phyloP scores from a whole-genome alignment of 2,113 vertebrate species.

The Myodes glareolus region DNA sequence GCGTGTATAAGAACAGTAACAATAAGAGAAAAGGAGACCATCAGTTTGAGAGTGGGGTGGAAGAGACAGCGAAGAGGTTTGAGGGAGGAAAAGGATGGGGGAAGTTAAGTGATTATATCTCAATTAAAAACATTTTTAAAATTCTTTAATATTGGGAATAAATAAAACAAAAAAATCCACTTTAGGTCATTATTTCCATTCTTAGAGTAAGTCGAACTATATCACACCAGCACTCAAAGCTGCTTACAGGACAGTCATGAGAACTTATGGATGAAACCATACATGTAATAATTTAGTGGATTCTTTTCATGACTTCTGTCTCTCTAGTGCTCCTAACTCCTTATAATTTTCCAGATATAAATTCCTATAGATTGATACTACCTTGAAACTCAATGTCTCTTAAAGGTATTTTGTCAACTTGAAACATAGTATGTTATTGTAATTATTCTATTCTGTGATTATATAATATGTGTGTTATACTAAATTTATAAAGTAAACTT shows the following conservation, averaged over 20 bases:
- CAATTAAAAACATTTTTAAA: not conserved
- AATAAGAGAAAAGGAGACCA: not conserved
- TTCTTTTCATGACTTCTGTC: not conserved
- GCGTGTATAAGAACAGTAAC: not conserved
- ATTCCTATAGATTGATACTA: not conserved
- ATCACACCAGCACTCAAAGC: not conserved
- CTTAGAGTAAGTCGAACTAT: not conserved
- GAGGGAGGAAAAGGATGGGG: not conserved
- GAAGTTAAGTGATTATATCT: not conserved
- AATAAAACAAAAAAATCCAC: not conserved
- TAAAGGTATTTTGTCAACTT: not conserved
- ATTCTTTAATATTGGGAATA: not conserved
- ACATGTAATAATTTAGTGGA: not conserved
- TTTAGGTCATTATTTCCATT: not conserved
- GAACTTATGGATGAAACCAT: not conserved
- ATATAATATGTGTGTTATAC: not conserved
- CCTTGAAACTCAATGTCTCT: not conserved
- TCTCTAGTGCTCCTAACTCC: not conserved
- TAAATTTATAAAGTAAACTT: not conserved
- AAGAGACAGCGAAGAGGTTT: too few relatives aligned
- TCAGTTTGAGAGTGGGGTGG: not conserved
- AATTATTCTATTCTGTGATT: not conserved
- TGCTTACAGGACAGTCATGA: not conserved
- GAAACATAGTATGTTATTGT: not conserved
- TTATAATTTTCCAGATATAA: not conserved